These are phyloP conservation scores for Electrophaes corylata DNA, from an alignment of 2,888 invertebrate species.

Conservation along the genomic window DNA sequence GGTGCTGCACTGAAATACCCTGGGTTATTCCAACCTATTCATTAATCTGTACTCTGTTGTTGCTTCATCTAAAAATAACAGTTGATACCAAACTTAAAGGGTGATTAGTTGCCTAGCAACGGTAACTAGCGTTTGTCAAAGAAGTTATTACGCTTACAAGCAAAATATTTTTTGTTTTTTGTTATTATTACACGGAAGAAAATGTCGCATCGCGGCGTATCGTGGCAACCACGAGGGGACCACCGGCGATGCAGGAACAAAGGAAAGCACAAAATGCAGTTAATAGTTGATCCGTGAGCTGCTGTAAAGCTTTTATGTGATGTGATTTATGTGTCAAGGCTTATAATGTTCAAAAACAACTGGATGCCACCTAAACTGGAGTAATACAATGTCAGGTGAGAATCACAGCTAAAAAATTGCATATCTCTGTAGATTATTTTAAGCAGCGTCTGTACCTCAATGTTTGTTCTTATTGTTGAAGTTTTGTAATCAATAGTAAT, in stretches of 20 bases:
- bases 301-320: not conserved
- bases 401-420: not conserved
- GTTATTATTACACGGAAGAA: slow-evolving; percentile 56
- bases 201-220: slow-evolving; percentile 73
- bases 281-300: not conserved
- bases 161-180: slow-evolving; percentile 57
- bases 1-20: too few species aligned
- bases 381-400: slow-evolving; percentile 22
- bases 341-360: not conserved
- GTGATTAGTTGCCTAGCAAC: slow-evolving; percentile 58
- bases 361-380: not conserved
- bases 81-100: not conserved
- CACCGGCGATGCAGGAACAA: slow-evolving; percentile 44
- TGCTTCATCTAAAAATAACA: too few species aligned
- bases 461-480: too few species aligned
- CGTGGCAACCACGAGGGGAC: slow-evolving; percentile 64
- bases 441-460: not conserved
- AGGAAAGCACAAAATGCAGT: slow-evolving; percentile 41
- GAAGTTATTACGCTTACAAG: slow-evolving; percentile 49
- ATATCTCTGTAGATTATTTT: not conserved
- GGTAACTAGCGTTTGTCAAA: slow-evolving; percentile 41
- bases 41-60: too few species aligned
- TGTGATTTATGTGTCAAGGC: not conserved
- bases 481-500: too few species aligned
- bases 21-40: too few species aligned